Percentiles rank a stretch among this genome's conserved stretches.
Conservation (phyloP, 1,140 invertebrate species). For the Heliconius eleuchia region DNA sequence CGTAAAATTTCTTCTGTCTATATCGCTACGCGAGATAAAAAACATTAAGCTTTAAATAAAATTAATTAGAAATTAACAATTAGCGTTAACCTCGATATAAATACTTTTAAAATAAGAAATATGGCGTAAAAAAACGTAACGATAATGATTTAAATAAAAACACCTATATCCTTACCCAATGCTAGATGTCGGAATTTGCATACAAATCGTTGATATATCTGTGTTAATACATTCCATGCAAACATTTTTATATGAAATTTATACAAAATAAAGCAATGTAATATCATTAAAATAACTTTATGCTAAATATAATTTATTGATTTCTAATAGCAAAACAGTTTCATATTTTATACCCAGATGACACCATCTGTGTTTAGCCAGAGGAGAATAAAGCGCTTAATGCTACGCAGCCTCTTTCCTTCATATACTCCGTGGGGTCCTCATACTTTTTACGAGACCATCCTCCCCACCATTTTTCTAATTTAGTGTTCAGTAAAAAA, state of each 20-base stretch:
- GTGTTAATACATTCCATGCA: constrained; percentile 2
- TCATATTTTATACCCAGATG: neutral
- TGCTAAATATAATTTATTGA: constrained; percentile 1
- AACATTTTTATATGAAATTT: constrained; percentile 6
- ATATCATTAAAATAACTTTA: constrained; percentile 1
- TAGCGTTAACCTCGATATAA: constrained; percentile 1
- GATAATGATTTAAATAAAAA: constrained; percentile 1
- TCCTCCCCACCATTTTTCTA: too few species aligned
- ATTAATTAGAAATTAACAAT: neutral
- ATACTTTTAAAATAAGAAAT: neutral
- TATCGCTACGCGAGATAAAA: too few species aligned
- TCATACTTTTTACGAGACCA: too few species aligned
- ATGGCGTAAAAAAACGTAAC: neutral
- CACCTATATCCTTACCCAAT: neutral
- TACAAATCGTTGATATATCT: constrained; percentile 5
- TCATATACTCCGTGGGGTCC: too few species aligned
- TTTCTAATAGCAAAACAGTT: neutral
- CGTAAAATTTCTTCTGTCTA: too few species aligned
- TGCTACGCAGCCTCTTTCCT: too few species aligned
- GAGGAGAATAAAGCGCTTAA: neutral
- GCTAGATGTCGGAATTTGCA: constrained; percentile 6
- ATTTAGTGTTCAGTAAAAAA: too few species aligned
- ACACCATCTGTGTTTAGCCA: neutral
- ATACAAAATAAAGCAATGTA: constrained; percentile 12
- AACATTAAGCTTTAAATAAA: too few species aligned